Percentiles rank a stretch among this genome's conserved stretches.
These are phyloP conservation scores for Chaetodon auriga DNA, from an alignment of 2,113 vertebrate genomes.

Conservation along the genomic window DNA sequence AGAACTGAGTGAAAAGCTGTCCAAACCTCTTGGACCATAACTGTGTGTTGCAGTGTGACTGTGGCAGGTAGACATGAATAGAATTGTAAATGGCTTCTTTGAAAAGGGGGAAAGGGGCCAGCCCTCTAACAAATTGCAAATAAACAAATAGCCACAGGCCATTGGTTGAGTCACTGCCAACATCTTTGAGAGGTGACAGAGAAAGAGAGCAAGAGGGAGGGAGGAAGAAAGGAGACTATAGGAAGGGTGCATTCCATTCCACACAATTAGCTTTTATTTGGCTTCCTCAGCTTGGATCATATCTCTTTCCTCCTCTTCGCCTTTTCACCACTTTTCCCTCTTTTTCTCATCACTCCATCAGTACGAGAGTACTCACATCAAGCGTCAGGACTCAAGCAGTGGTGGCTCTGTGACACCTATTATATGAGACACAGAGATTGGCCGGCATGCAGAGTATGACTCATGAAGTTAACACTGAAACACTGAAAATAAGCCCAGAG, in stretches of 20 bases:
- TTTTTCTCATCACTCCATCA: constrained; percentile 16
- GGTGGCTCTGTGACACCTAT: not conserved
- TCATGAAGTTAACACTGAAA: constrained; percentile 45
- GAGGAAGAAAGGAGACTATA: constrained; percentile 26
- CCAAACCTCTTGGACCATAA: constrained; percentile 28
- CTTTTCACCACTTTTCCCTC: constrained; percentile 13
- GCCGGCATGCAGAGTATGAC: constrained; percentile 10
- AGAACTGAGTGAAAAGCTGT: constrained; percentile 23
- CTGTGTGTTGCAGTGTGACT: constrained; percentile 43
- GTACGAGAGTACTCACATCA: not conserved
- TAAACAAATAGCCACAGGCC: constrained; percentile 71
- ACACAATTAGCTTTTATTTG: constrained; percentile 71
- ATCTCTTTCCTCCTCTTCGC: constrained; percentile 46
- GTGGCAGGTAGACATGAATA: constrained; percentile 74
- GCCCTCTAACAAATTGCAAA: constrained; percentile 70
- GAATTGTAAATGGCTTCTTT: constrained; percentile 73
- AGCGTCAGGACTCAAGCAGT: constrained; percentile 1
- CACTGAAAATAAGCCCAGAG: constrained; percentile 33
- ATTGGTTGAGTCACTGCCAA: constrained; percentile 63
- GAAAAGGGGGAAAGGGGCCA: constrained; percentile 67
- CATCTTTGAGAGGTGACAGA: constrained; percentile 50
- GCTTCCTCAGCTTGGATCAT: constrained; percentile 44
- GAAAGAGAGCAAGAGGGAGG: constrained; percentile 30
- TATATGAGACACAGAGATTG: not conserved
- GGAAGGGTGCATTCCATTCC: constrained; percentile 67